A percentile compares a stretch with the other conserved stretches of the same genome.
These are phyloP conservation scores for Anomalospiza imberbis DNA, from an alignment of 2,797 vertebrate genomes.

Conservation along the genomic window DNA sequence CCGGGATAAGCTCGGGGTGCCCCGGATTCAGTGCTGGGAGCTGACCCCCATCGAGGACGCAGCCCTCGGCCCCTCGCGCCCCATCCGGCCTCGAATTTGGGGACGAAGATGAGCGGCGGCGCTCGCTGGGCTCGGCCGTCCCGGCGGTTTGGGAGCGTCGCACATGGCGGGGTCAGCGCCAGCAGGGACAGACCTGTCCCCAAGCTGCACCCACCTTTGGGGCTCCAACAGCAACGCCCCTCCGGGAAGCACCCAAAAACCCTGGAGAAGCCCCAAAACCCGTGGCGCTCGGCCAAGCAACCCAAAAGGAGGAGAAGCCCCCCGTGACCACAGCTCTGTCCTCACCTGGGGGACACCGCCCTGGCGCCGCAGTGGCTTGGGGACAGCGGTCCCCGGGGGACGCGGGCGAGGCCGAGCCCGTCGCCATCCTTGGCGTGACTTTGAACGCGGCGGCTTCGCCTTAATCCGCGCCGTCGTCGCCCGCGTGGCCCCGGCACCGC, in stretches of 20 bases:
- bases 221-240: not conserved
- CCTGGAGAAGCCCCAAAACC: not conserved
- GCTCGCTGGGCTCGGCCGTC: not conserved
- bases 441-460: not conserved
- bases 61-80: not conserved
- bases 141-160: not conserved
- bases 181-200: not conserved
- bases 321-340: accelerated
- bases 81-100: accelerated
- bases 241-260: not conserved
- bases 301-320: not conserved
- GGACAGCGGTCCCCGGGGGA: not conserved
- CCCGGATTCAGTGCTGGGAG: accelerated
- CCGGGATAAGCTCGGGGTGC: not conserved
- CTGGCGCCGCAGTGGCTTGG: not conserved
- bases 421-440: slow-evolving; percentile 19
- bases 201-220: accelerated
- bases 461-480: not conserved
- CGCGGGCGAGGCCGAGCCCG: not conserved
- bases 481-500: not conserved
- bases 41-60: accelerated
- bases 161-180: not conserved
- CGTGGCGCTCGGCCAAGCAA: not conserved
- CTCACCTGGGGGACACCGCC: slow-evolving; percentile 2
- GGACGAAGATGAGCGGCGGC: accelerated